A percentile compares a stretch with the other conserved stretches of the same genome.
Conservation (phyloP, 2,888 invertebrate genomes). For the Oligia strigilis region DNA sequence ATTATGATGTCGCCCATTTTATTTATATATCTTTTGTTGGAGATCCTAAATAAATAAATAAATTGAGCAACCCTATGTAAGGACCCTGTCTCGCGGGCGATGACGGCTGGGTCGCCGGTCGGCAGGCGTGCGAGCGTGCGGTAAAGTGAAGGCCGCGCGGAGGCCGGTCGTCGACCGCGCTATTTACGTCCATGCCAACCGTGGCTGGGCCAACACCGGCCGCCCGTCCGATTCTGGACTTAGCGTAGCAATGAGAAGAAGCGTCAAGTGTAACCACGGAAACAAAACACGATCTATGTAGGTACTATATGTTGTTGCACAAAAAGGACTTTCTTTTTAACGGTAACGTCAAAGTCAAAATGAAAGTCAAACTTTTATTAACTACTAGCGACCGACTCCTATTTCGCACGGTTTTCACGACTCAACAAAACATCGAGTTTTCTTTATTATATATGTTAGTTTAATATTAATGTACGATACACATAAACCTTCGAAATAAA, state of each 20-base stretch:
- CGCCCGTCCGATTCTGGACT: conserved; percentile 25
- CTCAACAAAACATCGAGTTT: neutral
- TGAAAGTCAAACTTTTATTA: neutral
- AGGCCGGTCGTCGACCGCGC: conserved; percentile 89
- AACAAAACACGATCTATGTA: neutral
- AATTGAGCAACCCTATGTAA: conserved; percentile 68
- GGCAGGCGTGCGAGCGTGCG: conserved; percentile 63
- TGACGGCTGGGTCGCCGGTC: conserved; percentile 54
- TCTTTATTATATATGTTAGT: neutral
- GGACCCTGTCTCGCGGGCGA: conserved; percentile 53
- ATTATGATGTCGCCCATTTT: no score
- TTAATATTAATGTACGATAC: neutral
- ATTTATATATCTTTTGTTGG: neutral
- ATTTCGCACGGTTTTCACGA: neutral
- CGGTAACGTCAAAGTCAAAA: neutral
- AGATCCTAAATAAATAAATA: neutral
- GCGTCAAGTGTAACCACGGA: conserved; percentile 3
- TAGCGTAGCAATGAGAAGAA: conserved; percentile 15
- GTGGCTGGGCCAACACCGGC: conserved; percentile 18
- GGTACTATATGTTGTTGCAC: neutral
- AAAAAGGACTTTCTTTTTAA: neutral
- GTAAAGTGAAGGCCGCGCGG: conserved; percentile 85
- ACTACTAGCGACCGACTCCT: neutral
- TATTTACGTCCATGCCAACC: conserved; percentile 77
- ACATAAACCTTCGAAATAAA: no score